These are phyloP conservation scores for Cephus nigrinus DNA, from an alignment of 2,888 invertebrate species.

Conservation along the genomic window DNA sequence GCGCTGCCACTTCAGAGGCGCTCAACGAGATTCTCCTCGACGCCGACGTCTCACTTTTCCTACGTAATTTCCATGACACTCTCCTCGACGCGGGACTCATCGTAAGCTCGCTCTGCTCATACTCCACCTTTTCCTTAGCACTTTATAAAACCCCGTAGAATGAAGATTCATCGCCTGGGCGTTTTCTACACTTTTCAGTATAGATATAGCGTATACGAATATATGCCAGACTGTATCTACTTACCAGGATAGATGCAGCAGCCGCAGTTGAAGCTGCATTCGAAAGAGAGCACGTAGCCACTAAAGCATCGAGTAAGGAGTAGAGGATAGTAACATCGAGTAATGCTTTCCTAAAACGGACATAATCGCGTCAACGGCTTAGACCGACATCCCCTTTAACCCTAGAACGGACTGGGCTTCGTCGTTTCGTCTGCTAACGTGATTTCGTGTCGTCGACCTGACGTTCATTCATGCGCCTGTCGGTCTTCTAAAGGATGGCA, in stretches of 20 bases:
- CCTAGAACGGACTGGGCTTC: conserved; percentile 46
- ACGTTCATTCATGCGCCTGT: conserved; percentile 13
- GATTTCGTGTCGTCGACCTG: conserved; percentile 56
- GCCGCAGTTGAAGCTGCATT: background rate
- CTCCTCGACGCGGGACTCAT: background rate
- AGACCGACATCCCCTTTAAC: conserved; percentile 38
- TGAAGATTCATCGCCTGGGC: background rate
- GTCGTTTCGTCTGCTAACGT: conserved; percentile 48
- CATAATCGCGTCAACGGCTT: conserved; percentile 49
- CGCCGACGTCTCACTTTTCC: background rate
- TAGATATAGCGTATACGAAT: background rate
- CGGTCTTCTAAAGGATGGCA: conserved; percentile 8
- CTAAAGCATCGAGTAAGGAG: background rate
- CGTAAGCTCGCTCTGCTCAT: background rate
- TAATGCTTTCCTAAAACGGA: conserved; percentile 37
- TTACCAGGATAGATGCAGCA: background rate
- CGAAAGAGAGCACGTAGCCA: background rate
- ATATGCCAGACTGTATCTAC: background rate
- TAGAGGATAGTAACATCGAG: background rate
- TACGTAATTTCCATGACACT: background rate
- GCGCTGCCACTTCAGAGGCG: background rate
- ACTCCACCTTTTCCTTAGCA: background rate
- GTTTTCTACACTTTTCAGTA: background rate
- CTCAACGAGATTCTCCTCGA: background rate
- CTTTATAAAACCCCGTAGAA: background rate